Base-by-base conservation (phyloP, 2,888 invertebrate species). In the Lithodes maja region DNA sequence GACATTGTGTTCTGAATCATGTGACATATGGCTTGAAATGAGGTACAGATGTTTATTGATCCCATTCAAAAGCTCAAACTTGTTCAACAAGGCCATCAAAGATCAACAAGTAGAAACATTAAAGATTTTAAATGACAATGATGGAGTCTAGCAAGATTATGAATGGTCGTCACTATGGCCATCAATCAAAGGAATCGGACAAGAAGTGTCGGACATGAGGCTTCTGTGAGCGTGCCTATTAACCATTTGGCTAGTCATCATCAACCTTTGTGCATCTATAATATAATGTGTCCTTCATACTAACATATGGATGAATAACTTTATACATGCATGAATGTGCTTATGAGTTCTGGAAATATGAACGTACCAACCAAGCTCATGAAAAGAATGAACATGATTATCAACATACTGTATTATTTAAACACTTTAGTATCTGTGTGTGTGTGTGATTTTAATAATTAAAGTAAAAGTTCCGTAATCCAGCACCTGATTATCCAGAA, bases 271-370 rank as follows among this genome's bases (percentile, higher is more conserved):
- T 33, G 33, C 33, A 33, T 33, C 33, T 33, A 33, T 33, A 33
- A 33, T 33, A 33, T 33, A 33, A 33, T 33, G 33, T 33, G 33
- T 33, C 33, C 33, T 33, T 33, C 33, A 33, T 33, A 33, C 33
- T 33, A 33, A 33, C 17, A n/a, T 5, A 71, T 71, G 71, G n/a
- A 71, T 71, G 71, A 71, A 12, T 71, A n/a, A 5, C 71, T 71
- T 71, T 71, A 71, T n/a, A 71, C 71, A 71, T 71, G 71, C 71
- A 71, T 71, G 71, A 71, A 71, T 71, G 71, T 71, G n/a, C 15
- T 71, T 71, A 71, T 71, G 71, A 71, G 33, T 33, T 33, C 33
- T 33, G 33, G 33, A 33, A 33, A 33, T 33, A 33, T 33, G 33
- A 33, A 33, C 33, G 33, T 33, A 33, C 33, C 33, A 33, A 33